Evolutionary conservation across 2,888 invertebrate genomes (phyloP), one percentile per base, ranked within the genome.

Genomic region (Troides aeacus): DNA sequence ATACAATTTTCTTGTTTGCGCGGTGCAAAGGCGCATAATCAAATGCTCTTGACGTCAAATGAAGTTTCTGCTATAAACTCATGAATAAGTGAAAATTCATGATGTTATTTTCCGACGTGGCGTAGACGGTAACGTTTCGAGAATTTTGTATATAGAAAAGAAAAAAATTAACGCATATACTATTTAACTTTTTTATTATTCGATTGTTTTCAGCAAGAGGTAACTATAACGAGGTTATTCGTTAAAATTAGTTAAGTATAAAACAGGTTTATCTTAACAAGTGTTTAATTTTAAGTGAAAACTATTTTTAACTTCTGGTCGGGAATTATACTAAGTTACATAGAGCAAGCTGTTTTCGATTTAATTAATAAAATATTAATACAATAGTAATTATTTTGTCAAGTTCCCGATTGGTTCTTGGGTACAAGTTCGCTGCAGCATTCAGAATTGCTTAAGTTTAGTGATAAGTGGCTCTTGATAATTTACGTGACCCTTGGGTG

Each of bases 401-500:
- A 21, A 21, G 21, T 21, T 21, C 21, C 21, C 21, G 21, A 21
- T 21, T 21, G 21, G 21, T 21, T 21, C 21, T 21, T 21, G 21
- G 21, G 21, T 21, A 50, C 50, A 50, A 50, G 50, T 50, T 23
- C 63, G 24, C 50, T 46, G 57, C 50, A 63, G 23, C 62, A 63
- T 68, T 68, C 68, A 59, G 63, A 50, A 68, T 23, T 59, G 59
- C 50, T 36, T 46, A 68, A 68, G 58, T 63, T 68, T 50, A 30
- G 68, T 36, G 63, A 50, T 63, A 63, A 68, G 68, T 63, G 59
- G 56, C 63, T 50, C 58, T 59, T 63, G 68, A 62, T 59, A 59
- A 23, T 63, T 68, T 63, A 68, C 59, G 63, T 57, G 63, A 63
- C 63, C 63, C 17, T 24, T 39, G 56, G 39, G 39, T 50, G 12